phyloP scores from a whole-genome alignment of 2,113 vertebrate genomes.

The Tragulus kanchil region DNA sequence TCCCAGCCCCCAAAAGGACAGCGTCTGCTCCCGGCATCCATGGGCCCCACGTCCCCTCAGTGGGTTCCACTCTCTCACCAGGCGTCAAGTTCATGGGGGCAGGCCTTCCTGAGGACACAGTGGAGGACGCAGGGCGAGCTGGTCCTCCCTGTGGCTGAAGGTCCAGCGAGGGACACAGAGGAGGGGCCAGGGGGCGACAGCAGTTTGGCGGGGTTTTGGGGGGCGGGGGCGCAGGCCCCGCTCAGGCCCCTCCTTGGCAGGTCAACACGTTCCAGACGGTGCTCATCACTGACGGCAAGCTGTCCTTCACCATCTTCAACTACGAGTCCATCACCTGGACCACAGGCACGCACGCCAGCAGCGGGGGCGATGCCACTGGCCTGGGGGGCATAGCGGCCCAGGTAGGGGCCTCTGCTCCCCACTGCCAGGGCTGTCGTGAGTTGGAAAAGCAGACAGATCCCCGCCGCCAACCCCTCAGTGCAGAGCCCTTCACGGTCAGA shows the following conservation, averaged over 20 bases:
- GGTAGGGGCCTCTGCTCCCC: slow-evolving; percentile 87
- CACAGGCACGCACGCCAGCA: slow-evolving; percentile 98
- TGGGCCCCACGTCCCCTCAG: background rate
- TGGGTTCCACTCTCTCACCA: background rate
- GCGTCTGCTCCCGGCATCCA: fast-evolving
- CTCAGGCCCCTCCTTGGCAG: slow-evolving; percentile 83
- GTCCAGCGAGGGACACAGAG: background rate
- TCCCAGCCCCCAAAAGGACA: background rate
- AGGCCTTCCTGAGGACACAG: no score
- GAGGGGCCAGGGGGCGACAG: background rate
- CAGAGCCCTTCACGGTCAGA: background rate
- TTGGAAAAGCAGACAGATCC: background rate
- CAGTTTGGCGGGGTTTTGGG: background rate
- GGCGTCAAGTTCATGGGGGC: background rate
- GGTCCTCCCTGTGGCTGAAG: background rate
- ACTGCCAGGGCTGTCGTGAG: fast-evolving
- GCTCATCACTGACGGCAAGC: slow-evolving; percentile 94
- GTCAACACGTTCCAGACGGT: slow-evolving; percentile 98
- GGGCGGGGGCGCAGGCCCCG: fast-evolving
- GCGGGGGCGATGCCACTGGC: slow-evolving; percentile 93
- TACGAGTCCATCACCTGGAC: slow-evolving; percentile 98
- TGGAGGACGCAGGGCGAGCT: no score
- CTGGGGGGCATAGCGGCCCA: slow-evolving; percentile 97
- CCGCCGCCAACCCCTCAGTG: fast-evolving
- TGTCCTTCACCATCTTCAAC: slow-evolving; percentile 98